These are phyloP conservation scores for Sinocyclocheilus maitianheensis DNA, from an alignment of 2,113 vertebrate genomes.

Conservation along the genomic window DNA sequence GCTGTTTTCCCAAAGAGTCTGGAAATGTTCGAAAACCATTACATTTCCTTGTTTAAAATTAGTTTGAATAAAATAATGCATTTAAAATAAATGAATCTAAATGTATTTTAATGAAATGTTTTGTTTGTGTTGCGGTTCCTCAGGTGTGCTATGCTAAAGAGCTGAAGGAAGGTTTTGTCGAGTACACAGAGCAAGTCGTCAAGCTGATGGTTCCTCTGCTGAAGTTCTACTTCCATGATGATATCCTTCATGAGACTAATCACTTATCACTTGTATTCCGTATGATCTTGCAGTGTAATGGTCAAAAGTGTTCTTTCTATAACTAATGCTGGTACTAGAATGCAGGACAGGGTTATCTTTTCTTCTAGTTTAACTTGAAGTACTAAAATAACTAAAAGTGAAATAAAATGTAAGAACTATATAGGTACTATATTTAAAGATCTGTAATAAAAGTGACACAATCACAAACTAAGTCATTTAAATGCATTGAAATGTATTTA, in stretches of 20 bases:
- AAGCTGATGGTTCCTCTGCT: slow-evolving; percentile 98
- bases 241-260: slow-evolving; percentile 84
- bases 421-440: too few species aligned
- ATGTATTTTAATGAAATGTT: not conserved
- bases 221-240: slow-evolving; percentile 99
- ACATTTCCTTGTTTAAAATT: not conserved
- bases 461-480: too few species aligned
- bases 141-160: slow-evolving; percentile 99
- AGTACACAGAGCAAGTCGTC: slow-evolving; percentile 97
- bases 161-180: slow-evolving; percentile 96
- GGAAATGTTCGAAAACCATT: not conserved
- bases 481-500: too few species aligned
- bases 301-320: not conserved
- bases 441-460: too few species aligned
- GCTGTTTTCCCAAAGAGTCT: too few species aligned
- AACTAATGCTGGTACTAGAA: too few species aligned
- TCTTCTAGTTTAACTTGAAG: too few species aligned
- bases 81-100: too few species aligned
- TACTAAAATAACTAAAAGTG: too few species aligned
- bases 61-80: too few species aligned
- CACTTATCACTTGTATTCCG: not conserved
- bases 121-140: slow-evolving; percentile 24
- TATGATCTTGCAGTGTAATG: not conserved
- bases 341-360: too few species aligned
- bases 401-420: too few species aligned